phyloP scores from a whole-genome alignment of 1,140 invertebrate genomes.

The Sesamia nonagrioides region DNA sequence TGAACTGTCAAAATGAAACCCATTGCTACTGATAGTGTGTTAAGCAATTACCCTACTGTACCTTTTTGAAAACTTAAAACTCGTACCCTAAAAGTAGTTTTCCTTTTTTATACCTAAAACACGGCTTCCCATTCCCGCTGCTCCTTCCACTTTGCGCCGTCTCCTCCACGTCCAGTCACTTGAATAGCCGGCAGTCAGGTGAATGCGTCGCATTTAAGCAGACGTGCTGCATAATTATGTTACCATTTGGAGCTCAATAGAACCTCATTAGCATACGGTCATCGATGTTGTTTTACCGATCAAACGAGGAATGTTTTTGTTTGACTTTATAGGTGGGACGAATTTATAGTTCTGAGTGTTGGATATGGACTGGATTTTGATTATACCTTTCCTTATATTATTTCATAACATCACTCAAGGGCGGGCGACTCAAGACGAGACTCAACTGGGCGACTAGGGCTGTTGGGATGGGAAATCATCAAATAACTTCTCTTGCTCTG shows the following conservation, averaged over 20 bases:
- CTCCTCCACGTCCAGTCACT: conserved; percentile 18
- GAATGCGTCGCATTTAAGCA: conserved; percentile 16
- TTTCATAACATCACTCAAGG: too few relatives aligned
- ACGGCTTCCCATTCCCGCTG: background rate
- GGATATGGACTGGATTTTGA: background rate
- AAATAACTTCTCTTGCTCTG: too few relatives aligned
- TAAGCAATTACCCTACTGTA: too few relatives aligned
- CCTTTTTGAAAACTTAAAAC: too few relatives aligned
- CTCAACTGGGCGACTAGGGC: too few relatives aligned
- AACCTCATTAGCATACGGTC: conserved; percentile 33
- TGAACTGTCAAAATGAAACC: too few relatives aligned
- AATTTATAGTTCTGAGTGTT: background rate
- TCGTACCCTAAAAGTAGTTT: too few relatives aligned
- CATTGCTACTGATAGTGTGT: too few relatives aligned
- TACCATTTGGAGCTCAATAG: conserved; percentile 41
- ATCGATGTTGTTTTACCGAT: conserved; percentile 30
- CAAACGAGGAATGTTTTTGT: conserved; percentile 29
- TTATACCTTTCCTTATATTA: too few relatives aligned
- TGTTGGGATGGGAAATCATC: too few relatives aligned
- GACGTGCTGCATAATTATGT: conserved; percentile 43
- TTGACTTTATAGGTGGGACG: conserved; percentile 50
- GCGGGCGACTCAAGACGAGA: too few relatives aligned
- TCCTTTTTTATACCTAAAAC: too few relatives aligned
- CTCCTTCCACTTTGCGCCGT: background rate
- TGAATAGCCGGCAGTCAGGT: conserved; percentile 43